Evolutionary conservation across 2,113 vertebrate genomes (phyloP).

Genomic region (Steatornis caripensis): DNA sequence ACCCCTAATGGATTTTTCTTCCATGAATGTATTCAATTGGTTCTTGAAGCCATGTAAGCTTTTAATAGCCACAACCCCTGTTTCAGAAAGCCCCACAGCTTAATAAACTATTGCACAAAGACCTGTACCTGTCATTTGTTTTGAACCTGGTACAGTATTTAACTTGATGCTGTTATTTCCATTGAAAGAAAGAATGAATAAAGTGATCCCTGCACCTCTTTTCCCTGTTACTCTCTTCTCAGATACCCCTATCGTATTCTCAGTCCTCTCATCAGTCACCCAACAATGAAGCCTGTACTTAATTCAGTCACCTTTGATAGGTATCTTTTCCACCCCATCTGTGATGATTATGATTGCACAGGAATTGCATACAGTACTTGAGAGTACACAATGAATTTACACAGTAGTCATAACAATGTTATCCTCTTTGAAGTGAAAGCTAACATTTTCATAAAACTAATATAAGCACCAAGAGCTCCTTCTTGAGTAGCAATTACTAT

Average conservation of each 20-base stretch:
- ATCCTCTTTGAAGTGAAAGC: constrained; percentile 1
- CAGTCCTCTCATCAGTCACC: not conserved
- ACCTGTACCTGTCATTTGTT: not conserved
- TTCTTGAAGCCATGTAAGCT: not conserved
- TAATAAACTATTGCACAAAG: not conserved
- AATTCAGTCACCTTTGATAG: not conserved
- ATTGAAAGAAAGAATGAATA: not conserved
- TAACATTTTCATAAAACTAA: constrained; percentile 29
- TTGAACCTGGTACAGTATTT: not conserved
- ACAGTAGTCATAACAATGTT: not conserved
- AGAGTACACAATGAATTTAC: not conserved
- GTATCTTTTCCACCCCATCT: not conserved
- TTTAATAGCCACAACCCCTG: not conserved
- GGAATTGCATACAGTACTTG: not conserved
- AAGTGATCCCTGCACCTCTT: not conserved
- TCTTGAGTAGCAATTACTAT: constrained; percentile 13
- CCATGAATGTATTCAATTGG: not conserved
- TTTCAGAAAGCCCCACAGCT: not conserved
- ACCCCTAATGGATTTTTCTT: not conserved
- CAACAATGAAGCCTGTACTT: not conserved
- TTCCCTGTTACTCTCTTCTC: not conserved
- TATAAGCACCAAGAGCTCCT: not conserved
- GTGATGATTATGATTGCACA: not conserved
- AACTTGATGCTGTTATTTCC: not conserved
- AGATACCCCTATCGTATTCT: not conserved